phyloP scores from a whole-genome alignment of 2,113 vertebrate species.

The Colius striatus region DNA sequence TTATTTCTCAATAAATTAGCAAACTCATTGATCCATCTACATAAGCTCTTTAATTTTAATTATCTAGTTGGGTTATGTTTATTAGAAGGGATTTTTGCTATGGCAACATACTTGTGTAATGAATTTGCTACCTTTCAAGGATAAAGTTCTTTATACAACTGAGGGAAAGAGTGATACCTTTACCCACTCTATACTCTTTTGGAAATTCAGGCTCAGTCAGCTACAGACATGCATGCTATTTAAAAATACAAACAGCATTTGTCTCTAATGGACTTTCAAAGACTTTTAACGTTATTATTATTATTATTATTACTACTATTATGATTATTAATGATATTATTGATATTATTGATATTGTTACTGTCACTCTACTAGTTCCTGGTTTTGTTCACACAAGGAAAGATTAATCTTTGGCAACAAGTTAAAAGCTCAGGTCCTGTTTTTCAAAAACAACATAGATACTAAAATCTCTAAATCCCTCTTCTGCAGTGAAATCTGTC shows the following conservation, averaged over 20 bases:
- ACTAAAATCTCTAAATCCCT: not conserved
- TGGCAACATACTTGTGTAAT: not conserved
- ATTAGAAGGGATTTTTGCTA: not conserved
- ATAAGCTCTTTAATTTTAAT: not conserved
- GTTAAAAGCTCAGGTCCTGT: not conserved
- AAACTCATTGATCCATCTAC: not conserved
- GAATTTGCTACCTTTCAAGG: not conserved
- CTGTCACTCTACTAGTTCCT: not conserved
- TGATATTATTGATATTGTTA: not conserved
- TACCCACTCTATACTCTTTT: not conserved
- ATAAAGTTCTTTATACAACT: not conserved
- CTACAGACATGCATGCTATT: not conserved
- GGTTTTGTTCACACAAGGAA: not conserved
- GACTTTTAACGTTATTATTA: not conserved
- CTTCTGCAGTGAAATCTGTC: not conserved
- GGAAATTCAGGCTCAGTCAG: not conserved
- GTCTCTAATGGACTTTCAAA: not conserved
- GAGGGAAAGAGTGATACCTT: not conserved
- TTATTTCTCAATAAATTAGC: not conserved
- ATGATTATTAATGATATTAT: fast-evolving
- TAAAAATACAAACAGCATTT: not conserved
- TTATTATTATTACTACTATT: not conserved
- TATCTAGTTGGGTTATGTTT: not conserved
- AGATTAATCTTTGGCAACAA: not conserved
- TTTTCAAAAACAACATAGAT: not conserved